These are phyloP conservation scores for Charina bottae DNA, from an alignment of 2,113 vertebrate genomes.

Conservation along the genomic window DNA sequence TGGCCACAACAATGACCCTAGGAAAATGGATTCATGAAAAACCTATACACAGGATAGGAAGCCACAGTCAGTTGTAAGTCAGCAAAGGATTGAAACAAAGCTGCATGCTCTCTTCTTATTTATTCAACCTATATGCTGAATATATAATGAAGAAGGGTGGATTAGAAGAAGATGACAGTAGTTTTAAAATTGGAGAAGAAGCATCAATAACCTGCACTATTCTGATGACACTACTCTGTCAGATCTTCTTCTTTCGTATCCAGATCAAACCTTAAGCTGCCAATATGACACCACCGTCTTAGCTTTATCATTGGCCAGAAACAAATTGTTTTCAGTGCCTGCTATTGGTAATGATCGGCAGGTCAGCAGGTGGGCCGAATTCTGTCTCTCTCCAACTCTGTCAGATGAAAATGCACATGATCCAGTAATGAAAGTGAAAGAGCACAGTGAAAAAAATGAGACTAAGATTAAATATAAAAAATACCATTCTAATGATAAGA, in stretches of 20 bases:
- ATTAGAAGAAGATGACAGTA: not conserved
- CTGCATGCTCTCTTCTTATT: not conserved
- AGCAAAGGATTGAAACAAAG: not conserved
- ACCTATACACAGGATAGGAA: not conserved
- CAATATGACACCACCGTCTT: too few relatives aligned
- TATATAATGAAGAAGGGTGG: not conserved
- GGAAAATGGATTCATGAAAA: not conserved
- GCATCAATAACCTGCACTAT: not conserved
- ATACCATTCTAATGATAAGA: not conserved
- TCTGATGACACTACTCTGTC: too few relatives aligned
- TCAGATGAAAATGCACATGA: not conserved
- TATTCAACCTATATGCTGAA: not conserved
- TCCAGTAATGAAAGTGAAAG: not conserved
- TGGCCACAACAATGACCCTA: not conserved
- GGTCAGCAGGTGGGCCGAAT: too few relatives aligned
- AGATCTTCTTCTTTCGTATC: too few relatives aligned
- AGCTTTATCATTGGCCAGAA: too few relatives aligned
- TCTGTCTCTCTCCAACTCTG: too few relatives aligned
- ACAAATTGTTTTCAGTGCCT: too few relatives aligned
- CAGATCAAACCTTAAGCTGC: too few relatives aligned
- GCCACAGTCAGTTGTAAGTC: not conserved
- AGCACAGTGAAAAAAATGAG: not conserved
- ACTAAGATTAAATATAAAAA: not conserved
- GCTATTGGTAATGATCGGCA: too few relatives aligned
- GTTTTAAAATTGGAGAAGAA: not conserved